phyloP scores from a whole-genome alignment of 1,140 invertebrate species.

The Pectinophora gossypiella region DNA sequence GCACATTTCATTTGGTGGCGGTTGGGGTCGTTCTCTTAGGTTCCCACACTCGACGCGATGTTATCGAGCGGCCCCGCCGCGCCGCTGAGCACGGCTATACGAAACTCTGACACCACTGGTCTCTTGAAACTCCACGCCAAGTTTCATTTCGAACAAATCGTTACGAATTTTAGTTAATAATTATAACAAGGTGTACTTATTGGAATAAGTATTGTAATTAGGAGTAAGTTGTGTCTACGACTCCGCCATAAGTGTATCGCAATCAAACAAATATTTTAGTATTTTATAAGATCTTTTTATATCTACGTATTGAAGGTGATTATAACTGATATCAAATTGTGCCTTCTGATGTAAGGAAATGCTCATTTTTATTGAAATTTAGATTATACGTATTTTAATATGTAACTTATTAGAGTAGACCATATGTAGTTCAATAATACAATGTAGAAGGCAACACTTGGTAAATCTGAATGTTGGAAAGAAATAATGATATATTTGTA shows the following conservation, averaged over 20 bases:
- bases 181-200: constrained; percentile 39
- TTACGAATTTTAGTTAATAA: constrained; percentile 51
- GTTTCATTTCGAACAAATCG: constrained; percentile 52
- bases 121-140: constrained; percentile 34
- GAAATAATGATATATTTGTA: constrained; percentile 1
- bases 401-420: constrained; percentile 26
- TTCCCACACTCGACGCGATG: no score
- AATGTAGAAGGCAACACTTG: neutral
- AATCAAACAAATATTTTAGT: constrained; percentile 39
- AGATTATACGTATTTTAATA: constrained; percentile 44
- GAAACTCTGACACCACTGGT: constrained; percentile 63
- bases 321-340: constrained; percentile 15
- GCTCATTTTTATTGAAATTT: constrained; percentile 46
- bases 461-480: neutral
- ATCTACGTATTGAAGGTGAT: neutral
- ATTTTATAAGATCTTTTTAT: constrained; percentile 1
- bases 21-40: constrained; percentile 4
- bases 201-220: constrained; percentile 30
- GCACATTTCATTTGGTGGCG: constrained; percentile 51
- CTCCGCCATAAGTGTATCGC: constrained; percentile 66
- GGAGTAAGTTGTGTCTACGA: constrained; percentile 52
- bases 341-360: constrained; percentile 41
- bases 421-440: constrained; percentile 22
- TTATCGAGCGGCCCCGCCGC: constrained; percentile 15
- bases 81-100: constrained; percentile 60